Conservation (phyloP, 2,888 invertebrate species). For the Campopleginae sp. region DNA sequence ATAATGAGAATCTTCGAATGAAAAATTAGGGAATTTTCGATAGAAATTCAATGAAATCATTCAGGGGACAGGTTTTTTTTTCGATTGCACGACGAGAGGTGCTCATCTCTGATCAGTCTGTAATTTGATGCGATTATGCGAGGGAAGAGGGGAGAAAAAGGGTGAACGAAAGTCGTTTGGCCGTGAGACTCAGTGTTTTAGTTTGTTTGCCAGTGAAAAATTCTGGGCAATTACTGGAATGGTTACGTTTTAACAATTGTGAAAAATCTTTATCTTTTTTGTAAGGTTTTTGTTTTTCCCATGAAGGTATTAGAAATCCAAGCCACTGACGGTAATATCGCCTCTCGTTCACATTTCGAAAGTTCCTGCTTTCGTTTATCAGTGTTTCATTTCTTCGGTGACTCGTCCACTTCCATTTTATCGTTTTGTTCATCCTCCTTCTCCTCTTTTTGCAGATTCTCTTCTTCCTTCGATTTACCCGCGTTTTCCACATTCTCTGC, state of each 20-base stretch:
- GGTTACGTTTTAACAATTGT: conserved; percentile 66
- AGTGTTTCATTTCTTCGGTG: conserved; percentile 69
- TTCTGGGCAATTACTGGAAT: conserved; percentile 66
- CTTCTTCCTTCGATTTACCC: conserved; percentile 15
- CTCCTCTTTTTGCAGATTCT: conserved; percentile 17
- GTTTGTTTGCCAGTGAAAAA: conserved; percentile 38
- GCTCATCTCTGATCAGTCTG: conserved; percentile 44
- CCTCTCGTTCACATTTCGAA: conserved; percentile 56
- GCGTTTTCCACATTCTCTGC: conserved; percentile 18
- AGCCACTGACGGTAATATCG: conserved; percentile 71
- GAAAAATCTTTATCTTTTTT: conserved; percentile 35
- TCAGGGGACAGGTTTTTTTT: neutral
- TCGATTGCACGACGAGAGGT: neutral
- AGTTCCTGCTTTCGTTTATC: conserved; percentile 54
- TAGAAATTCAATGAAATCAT: neutral
- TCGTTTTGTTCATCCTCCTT: conserved; percentile 64
- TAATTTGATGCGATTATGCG: conserved; percentile 29
- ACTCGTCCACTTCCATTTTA: conserved; percentile 76
- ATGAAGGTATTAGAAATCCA: conserved; percentile 65
- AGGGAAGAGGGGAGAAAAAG: conserved; percentile 24
- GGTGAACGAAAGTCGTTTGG: conserved; percentile 65
- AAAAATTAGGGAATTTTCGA: neutral
- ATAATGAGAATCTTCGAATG: neutral
- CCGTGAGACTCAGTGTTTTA: conserved; percentile 56
- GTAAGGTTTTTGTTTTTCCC: conserved; percentile 9